Evolutionary conservation across 37 sponge, comb jelly and placozoan species (phyloP), one percentile per base, ranked within the genome.

Genomic region (Eunapius fragilis): DNA sequence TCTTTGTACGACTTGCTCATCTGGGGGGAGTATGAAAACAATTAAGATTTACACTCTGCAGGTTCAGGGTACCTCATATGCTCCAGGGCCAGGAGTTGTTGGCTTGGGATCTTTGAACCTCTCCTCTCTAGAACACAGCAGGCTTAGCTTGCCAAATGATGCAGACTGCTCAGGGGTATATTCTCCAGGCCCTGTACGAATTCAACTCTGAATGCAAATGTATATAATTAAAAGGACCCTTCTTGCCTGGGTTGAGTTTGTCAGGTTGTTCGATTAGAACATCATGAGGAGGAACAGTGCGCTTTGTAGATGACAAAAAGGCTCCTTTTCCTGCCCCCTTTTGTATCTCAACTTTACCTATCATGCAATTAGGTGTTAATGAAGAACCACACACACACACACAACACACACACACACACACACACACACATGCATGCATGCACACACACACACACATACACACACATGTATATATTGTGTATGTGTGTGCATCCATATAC

Each of bases 251-350:
- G 41, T 93, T 95, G 34, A 74, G 37, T 23, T 73, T 37, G 70
- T 95, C 94, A 6, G 95, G 83, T 67, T 91, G 87, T 67, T 91
- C 87, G 11, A 90, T 69, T 25, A 93, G 81, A n/a, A 91, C 82
- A 74, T 95, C 96, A 25, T 86, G 77, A 2, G 96, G 98, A 36
- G 87, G 91, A 31, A 89, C 87, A 81, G 87, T 89, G 31, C 98
- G 74, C 10, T 85, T 72, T 24, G 93, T 76, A 69, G 96, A 85
- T 13, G 94, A 91, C 25, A 82, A 81, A 88, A 97, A 97, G 33
- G 92, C 77, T 30, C 78, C 77, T 13, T 70, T 83, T 2, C 33
- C 58, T 14, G 68, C 27, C n/a, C 80, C 50, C 68, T 78, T 34
- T 23, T 48, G 70, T 13, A 32, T 7, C 0, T 79, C 71, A n/a